Evolutionary conservation across 2,888 invertebrate species (phyloP).

Genomic region (Cyaniris semiargus): DNA sequence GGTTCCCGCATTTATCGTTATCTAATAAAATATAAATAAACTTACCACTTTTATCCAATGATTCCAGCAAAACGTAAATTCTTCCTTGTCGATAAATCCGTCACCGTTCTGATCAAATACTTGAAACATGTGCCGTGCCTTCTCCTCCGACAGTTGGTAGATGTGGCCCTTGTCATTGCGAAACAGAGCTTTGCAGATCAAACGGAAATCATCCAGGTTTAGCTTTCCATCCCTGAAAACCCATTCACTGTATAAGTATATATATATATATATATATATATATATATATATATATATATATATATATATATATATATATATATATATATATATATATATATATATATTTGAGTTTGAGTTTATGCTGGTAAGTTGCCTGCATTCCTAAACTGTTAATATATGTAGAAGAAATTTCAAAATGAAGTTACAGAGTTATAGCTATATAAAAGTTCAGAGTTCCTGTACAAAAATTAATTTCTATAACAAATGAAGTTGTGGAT

Average conservation of each 20-base stretch:
- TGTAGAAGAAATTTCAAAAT: too few relatives aligned
- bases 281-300: too few relatives aligned
- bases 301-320: too few relatives aligned
- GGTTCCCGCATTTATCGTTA: neutral
- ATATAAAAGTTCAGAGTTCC: too few relatives aligned
- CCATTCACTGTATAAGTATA: neutral
- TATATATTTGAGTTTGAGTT: too few relatives aligned
- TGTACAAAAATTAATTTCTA: too few relatives aligned
- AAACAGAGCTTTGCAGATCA: constrained; percentile 92
- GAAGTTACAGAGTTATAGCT: too few relatives aligned
- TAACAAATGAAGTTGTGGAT: too few relatives aligned
- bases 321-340: too few relatives aligned
- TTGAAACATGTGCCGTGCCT: constrained; percentile 87
- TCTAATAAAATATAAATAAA: neutral
- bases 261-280: too few relatives aligned
- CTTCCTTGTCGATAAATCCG: constrained; percentile 88
- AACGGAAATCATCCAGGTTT: constrained; percentile 87
- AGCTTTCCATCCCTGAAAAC: constrained; percentile 87
- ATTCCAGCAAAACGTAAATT: constrained; percentile 93
- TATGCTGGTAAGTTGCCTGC: too few relatives aligned
- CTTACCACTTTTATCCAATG: constrained; percentile 93
- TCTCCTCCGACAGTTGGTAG: constrained; percentile 86
- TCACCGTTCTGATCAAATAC: constrained; percentile 90
- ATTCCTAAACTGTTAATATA: too few relatives aligned
- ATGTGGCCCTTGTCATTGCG: constrained; percentile 92